Evolutionary conservation across 2,888 invertebrate species (phyloP), one percentile per base, ranked within the genome.

Genomic region (Epinotia nisella): DNA sequence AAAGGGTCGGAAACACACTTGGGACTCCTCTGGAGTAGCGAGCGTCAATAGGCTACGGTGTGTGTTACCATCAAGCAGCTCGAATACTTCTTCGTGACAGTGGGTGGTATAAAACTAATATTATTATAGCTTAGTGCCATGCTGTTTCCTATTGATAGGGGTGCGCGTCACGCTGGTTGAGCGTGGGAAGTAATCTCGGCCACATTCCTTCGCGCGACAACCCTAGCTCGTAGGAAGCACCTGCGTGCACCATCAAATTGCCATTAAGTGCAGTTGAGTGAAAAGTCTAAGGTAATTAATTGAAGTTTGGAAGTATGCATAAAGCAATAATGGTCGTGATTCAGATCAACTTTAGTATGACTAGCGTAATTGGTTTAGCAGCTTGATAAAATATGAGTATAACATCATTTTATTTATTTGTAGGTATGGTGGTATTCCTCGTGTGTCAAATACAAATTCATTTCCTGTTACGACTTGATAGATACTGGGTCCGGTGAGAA

Each of bases 131-230:
- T 3, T 49, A 49, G 5, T 49, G 49, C n/a, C 49, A 7, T 49
- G 7, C n/a, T 49, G 49, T 49, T n/a, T 49, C 39, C 21, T 56
- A 21, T n/a, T 55, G 5, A 39, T 29, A 62, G 49, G 66, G 66
- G 21, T 55, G 51, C 29, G 17, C 39, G 55, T 66, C 41, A 56
- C 21, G 66, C 55, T 55, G 39, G 10, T 55, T 21, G 55, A 55
- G 55, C 53, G 66, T 66, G 66, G 66, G 66, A 66, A 66, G 55
- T 24, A 66, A 66, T 66, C 66, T 56, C 66, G 39, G 66, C 41
- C 21, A 56, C 66, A 66, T 66, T 66, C 66, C 41, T 55, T 11
- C 11, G 55, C 53, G 55, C 65, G 39, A 55, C 55, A 55, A 55
- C 66, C 65, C 55, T 51, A 62, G 11, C 62, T 39, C 5, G 35